phyloP scores from a whole-genome alignment of 2,888 invertebrate species.

The Tetheella fluctuosa region DNA sequence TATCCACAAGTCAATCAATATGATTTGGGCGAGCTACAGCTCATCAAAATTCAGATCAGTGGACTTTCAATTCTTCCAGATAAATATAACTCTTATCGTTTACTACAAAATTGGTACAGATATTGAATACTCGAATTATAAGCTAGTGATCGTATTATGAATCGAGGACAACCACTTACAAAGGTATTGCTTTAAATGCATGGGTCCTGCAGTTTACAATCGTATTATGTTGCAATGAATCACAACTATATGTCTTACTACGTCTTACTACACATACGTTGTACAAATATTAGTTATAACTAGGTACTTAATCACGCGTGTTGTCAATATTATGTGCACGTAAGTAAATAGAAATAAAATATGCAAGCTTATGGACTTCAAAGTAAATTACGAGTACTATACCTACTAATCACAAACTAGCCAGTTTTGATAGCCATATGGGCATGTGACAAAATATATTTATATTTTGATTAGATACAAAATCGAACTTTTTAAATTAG shows the following conservation, averaged over 20 bases:
- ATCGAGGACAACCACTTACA: constrained; percentile 7
- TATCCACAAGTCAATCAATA: too few species aligned
- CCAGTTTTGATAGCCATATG: too few species aligned
- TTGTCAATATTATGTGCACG: not conserved
- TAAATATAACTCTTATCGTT: not conserved
- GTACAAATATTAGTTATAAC: not conserved
- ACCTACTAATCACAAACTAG: too few species aligned
- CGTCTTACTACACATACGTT: not conserved
- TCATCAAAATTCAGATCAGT: too few species aligned
- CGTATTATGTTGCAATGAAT: constrained; percentile 10
- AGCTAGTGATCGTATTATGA: not conserved
- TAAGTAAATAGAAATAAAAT: constrained; percentile 1
- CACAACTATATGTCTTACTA: not conserved
- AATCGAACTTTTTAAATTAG: too few species aligned
- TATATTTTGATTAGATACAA: too few species aligned
- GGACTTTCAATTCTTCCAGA: too few species aligned
- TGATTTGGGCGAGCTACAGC: too few species aligned
- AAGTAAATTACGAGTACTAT: not conserved
- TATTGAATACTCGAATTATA: not conserved
- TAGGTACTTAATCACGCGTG: not conserved
- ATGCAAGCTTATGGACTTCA: not conserved
- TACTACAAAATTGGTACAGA: not conserved
- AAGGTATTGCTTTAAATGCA: not conserved
- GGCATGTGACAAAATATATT: too few species aligned
- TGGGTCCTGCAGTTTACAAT: not conserved